Evolutionary conservation across 1,140 invertebrate species (phyloP).

Genomic region (Ylistrum balloti): DNA sequence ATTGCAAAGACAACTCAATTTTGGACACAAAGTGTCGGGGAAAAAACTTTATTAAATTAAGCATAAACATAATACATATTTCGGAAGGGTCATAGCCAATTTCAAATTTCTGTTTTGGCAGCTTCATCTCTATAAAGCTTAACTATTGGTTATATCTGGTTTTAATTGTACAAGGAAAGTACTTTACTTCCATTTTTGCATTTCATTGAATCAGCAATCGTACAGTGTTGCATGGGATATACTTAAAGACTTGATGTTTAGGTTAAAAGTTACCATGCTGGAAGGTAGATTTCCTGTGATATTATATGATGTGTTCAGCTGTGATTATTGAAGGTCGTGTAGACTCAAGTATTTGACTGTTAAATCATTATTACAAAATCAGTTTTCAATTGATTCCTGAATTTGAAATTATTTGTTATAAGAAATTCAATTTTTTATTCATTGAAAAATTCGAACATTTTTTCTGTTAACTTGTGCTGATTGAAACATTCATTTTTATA

Average conservation of each 20-base stretch:
- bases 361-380: not conserved
- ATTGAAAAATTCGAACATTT: not conserved
- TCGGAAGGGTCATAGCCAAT: not conserved
- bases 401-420: not conserved
- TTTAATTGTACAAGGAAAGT: not conserved
- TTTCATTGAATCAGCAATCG: not conserved
- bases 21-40: not conserved
- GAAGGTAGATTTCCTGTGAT: conserved; percentile 7
- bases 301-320: conserved; percentile 35
- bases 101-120: not conserved
- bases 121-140: too few relatives aligned
- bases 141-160: too few relatives aligned
- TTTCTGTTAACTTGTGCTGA: not conserved
- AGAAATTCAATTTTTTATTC: not conserved
- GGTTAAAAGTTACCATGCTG: not conserved
- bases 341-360: not conserved
- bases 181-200: not conserved
- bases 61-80: not conserved
- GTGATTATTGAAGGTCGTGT: not conserved
- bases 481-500: not conserved
- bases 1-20: conserved; percentile 34
- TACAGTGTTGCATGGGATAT: not conserved
- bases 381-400: not conserved
- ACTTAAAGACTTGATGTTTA: not conserved
- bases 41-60: not conserved